Base-by-base conservation (phyloP, 2,888 invertebrate genomes). In the Ectemnius cavifrons region DNA sequence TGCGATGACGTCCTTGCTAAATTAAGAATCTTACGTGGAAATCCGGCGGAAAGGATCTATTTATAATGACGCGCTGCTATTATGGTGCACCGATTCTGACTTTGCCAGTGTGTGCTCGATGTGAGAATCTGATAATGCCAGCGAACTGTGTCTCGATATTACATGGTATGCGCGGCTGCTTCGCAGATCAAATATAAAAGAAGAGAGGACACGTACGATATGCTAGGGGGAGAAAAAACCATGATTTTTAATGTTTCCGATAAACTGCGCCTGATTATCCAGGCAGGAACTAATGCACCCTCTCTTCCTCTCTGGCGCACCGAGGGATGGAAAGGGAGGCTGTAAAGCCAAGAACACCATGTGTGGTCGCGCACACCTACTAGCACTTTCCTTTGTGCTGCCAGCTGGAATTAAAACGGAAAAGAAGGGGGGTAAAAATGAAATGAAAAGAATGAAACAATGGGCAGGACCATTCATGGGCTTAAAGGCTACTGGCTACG, bases 191-290 rank as follows among this genome's bases (percentile, higher is more conserved):
- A 67, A 16, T 20, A 28, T 18, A 70, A 56, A 37, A 60, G 56
- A 57, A 57, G 63, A 67, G 56, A 46, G 46, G 46, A 11, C 37
- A 37, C 37, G 37, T 11, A 23, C 11, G 37, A 11, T 11, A 11
- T 11, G 37, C 37, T 37, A 23, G 67, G 72, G 73, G 77, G 66
- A 74, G 75, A 79, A 84, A 85, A 83, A 86, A 87, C 37, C 8
- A 86, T 88, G 86, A 89, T 89, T 88, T 89, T 89, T 88, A 87
- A 85, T 84, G 80, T 89, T 89, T 87, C 85, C 89, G 76, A 86
- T 81, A 84, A 87, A 83, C 83, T 81, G 86, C 81, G 59, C 78
- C 78, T 83, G 85, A 87, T 89, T 87, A 79, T 67, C 67, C 70
- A 57, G 63, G 59, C 57, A 73, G 70, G 67, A 76, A 80, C 81